Evolutionary conservation across 2,113 vertebrate genomes (phyloP), one percentile per base, ranked within the genome.

Genomic region (Bubo blakistoni): DNA sequence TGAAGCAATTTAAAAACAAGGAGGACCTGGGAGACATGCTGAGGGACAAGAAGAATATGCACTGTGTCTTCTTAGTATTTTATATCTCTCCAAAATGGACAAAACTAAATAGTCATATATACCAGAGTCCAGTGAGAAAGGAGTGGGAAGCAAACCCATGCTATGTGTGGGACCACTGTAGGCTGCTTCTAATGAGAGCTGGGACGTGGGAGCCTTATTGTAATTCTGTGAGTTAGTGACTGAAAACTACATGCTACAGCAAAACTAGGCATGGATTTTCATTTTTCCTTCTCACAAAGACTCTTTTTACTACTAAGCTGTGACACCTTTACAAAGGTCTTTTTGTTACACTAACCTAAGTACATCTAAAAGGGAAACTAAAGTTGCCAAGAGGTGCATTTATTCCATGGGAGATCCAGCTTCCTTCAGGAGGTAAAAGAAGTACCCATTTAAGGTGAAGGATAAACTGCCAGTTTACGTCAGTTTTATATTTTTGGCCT

Each of bases 1-100:
- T 62, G 74, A 80, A 34, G 19, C 13, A 66, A 46, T 90, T 77
- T 88, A 61, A 88, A 81, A 90, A 22, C 32, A 89, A 76, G n/a
- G 27, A 77, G 15, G 51, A 66, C 38, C 22, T 51, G n/a, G 25
- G 34, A 83, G 46, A 67, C 26, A 18, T 24, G 22, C 34, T 54
- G 42, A 36, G 24, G 32, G 49, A 46, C n/a, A 63, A 36, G 58
- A 38, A 71, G 30, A 81, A 36, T 16, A 36, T 1, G 1, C 13
- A 27, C 12, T 63, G 34, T 9, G 24, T 49, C 36, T 54, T 74
- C 71, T 54, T 38, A 73, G 38, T 25, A 49, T 61, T 87, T 62
- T 58, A 16, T 25, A 10, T 36, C 49, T 94, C 55, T 77, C 47
- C 63, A 81, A 83, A 92, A 49, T 1, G 6, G 38, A 32, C 54